Conservation (phyloP, 2,113 vertebrate species). For the Dasyprocta punctata region DNA sequence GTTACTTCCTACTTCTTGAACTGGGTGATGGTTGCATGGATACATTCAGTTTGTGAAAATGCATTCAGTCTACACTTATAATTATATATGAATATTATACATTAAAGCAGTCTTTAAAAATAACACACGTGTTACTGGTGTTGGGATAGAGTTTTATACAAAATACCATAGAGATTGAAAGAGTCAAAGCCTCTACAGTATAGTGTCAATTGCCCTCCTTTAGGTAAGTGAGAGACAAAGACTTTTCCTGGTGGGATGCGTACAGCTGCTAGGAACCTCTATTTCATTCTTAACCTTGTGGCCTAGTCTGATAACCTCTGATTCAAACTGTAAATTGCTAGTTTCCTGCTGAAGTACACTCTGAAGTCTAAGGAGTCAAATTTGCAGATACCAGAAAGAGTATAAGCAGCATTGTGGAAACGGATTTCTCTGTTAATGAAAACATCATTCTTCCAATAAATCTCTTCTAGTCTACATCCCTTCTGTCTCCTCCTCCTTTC, state of each 20-base stretch:
- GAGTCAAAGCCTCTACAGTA: not conserved
- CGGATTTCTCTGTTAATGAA: not conserved
- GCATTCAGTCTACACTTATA: not conserved
- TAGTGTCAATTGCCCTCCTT: not conserved
- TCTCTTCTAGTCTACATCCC: not conserved
- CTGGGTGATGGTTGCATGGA: not conserved
- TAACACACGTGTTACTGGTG: not conserved
- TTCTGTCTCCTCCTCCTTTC: not conserved
- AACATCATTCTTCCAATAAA: not conserved
- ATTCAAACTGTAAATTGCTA: not conserved
- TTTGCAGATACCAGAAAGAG: not conserved
- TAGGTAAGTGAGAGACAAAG: not conserved
- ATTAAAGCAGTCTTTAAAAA: not conserved
- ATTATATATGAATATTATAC: not conserved
- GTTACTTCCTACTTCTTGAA: not conserved
- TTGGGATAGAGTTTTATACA: not conserved
- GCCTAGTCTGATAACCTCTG: not conserved
- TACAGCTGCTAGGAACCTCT: not conserved
- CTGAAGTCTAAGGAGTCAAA: not conserved
- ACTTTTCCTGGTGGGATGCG: not conserved
- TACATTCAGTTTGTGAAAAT: not conserved
- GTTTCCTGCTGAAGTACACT: not conserved
- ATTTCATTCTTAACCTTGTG: not conserved
- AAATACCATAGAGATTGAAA: not conserved
- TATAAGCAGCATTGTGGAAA: not conserved